Base-by-base conservation (phyloP, 2,888 invertebrate species). In the Stenichneumon culpator region DNA sequence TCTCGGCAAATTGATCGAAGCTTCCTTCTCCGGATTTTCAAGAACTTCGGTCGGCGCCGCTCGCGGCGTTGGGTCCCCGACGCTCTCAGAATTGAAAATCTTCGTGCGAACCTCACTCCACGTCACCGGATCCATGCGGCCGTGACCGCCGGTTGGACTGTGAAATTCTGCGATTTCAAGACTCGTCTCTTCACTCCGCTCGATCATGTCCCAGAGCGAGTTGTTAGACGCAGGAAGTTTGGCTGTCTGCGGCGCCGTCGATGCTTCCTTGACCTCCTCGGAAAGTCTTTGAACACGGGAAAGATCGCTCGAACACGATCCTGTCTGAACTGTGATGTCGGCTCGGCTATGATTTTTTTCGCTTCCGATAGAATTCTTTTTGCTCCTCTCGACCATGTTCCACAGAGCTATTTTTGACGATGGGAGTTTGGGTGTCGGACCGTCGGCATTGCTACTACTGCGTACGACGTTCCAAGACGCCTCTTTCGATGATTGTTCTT, bases 121-220 rank as follows among this genome's bases (percentile, higher is more conserved):
- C 32, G 86, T 72, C 11, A 88, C 84, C 1, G 63, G 63, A 6
- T 83, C 83, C 77, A 83, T 80, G 11, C 72, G 79, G 19, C 83
- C 85, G 19, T 52, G 14, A 19, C 85, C 85, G 6, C 85, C 85
- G 25, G 50, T 25, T 22, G n/a, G 39, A 28, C 85, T 86, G n/a
- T 22, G 79, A 9, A 86, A 68, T 11, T 65, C 68, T 4, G 44
- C 44, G 3, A 16, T 4, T 16, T 47, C 22, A 11, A 14, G 22
- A 14, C 14, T 14, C 57, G 4, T 11, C 25, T 57, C 57, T 57
- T 22, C 25, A 4, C 9, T 57, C 57, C 22, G 9, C 57, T 57
- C 22, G 16, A n/a, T 7, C 2, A 32, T 63, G 16, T 63, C 28
- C 63, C 28, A 63, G 5, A 63, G 16, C 5, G 16, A 16, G 0